These are phyloP conservation scores for Dendroctonus ponderosae DNA, from an alignment of 1,140 invertebrate species.

Conservation along the genomic window DNA sequence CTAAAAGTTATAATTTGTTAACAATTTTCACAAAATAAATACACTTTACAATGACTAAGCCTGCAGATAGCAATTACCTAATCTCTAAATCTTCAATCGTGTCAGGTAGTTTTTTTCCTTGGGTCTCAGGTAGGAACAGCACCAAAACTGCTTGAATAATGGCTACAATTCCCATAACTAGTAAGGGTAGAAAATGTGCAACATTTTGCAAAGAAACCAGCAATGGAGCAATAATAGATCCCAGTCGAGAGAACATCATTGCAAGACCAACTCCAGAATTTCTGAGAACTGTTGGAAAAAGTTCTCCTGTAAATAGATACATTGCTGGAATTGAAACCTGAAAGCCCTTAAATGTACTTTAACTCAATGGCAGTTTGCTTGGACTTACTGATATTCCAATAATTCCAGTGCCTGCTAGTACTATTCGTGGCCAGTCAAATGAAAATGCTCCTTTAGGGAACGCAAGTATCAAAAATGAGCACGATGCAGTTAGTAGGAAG, in stretches of 20 bases:
- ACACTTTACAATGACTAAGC: no score
- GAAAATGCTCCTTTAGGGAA: conserved; percentile 51
- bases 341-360: neutral
- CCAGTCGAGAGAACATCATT: conserved; percentile 62
- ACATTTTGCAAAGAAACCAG: conserved; percentile 60
- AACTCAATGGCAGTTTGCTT: neutral
- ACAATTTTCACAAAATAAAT: no score
- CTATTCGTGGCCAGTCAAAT: conserved; percentile 54
- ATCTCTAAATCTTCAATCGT: conserved; percentile 70
- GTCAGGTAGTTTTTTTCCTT: conserved; percentile 67
- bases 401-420: conserved; percentile 64
- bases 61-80: no score
- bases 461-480: conserved; percentile 60
- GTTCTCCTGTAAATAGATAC: conserved; percentile 64
- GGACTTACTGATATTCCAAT: conserved; percentile 62
- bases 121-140: conserved; percentile 71
- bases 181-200: conserved; percentile 59
- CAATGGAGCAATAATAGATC: conserved; percentile 66
- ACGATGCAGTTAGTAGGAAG: conserved; percentile 59
- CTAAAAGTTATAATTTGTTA: no score
- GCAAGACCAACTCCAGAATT: conserved; percentile 64
- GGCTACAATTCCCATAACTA: conserved; percentile 60
- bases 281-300: conserved; percentile 66
- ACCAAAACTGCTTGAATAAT: conserved; percentile 61
- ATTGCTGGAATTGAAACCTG: conserved; percentile 43